Evolutionary conservation across 2,888 invertebrate species (phyloP).

Genomic region (Sepiola atlantica): DNA sequence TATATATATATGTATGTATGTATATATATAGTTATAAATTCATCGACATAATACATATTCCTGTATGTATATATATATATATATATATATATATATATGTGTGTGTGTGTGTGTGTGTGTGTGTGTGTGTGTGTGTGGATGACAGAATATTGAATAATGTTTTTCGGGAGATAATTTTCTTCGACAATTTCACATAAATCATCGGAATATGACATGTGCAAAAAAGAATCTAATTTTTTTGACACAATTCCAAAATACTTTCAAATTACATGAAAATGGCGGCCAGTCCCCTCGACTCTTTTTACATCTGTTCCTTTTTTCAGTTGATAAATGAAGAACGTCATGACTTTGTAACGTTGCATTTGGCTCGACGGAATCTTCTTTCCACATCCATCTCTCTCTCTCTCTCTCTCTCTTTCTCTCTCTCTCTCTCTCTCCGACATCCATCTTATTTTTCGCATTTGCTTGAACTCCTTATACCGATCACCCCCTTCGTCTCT

Average conservation of each 20-base stretch:
- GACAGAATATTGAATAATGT: background rate
- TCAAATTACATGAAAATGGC: background rate
- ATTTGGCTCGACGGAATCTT: background rate
- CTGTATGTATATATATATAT: no score
- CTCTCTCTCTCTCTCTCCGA: background rate
- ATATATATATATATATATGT: background rate
- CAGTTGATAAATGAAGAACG: background rate
- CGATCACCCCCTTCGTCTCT: no score
- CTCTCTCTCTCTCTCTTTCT: background rate
- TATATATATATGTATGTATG: background rate
- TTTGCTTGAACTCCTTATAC: no score
- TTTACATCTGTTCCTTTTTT: background rate
- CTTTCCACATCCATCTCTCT: background rate
- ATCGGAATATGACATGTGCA: background rate
- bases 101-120: conserved; percentile 13
- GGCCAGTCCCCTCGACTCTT: background rate
- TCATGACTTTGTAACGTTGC: background rate
- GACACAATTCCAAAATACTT: conserved; percentile 13
- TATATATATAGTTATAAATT: no score
- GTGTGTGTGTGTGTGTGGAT: background rate
- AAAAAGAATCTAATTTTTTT: conserved; percentile 22
- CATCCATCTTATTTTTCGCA: background rate
- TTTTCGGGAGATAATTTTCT: background rate
- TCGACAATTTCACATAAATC: conserved; percentile 3
- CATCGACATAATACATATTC: no score